A percentile compares a stretch with the other conserved stretches of the same genome.
Conservation (phyloP, 2,797 vertebrate species). For the Hydrocynus forskahlii region DNA sequence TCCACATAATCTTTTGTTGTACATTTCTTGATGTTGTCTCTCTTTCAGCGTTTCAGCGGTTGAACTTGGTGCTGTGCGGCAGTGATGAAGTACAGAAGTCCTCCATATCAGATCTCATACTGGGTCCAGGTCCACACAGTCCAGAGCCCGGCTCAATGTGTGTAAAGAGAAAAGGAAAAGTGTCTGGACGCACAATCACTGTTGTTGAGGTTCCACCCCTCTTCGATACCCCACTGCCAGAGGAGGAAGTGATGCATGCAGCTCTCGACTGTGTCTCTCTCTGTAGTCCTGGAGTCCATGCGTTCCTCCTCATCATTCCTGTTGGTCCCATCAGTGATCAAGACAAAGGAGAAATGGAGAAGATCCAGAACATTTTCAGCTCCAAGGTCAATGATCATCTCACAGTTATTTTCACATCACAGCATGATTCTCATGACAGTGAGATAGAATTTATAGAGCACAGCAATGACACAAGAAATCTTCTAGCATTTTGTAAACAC, state of each 20-base stretch:
- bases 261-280: neutral
- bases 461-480: too few relatives aligned
- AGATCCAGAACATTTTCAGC: neutral
- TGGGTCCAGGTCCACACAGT: neutral
- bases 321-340: neutral
- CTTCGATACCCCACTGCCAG: slow-evolving; percentile 8
- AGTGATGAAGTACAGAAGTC: neutral
- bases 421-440: too few relatives aligned
- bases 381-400: neutral
- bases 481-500: too few relatives aligned
- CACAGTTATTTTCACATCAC: too few relatives aligned
- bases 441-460: too few relatives aligned
- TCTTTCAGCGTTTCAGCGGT: too few relatives aligned
- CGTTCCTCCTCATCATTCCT: too few relatives aligned
- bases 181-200: slow-evolving; percentile 5
- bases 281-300: slow-evolving; percentile 16
- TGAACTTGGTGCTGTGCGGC: too few relatives aligned
- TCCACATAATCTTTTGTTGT: too few relatives aligned
- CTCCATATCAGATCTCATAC: too few relatives aligned
- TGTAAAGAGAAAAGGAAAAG: neutral
- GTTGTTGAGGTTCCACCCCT: too few relatives aligned
- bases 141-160: slow-evolving; percentile 2
- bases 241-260: neutral
- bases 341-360: slow-evolving; percentile 21
- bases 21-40: neutral